phyloP scores from a whole-genome alignment of 2,113 vertebrate genomes.

The Aegypius monachus region DNA sequence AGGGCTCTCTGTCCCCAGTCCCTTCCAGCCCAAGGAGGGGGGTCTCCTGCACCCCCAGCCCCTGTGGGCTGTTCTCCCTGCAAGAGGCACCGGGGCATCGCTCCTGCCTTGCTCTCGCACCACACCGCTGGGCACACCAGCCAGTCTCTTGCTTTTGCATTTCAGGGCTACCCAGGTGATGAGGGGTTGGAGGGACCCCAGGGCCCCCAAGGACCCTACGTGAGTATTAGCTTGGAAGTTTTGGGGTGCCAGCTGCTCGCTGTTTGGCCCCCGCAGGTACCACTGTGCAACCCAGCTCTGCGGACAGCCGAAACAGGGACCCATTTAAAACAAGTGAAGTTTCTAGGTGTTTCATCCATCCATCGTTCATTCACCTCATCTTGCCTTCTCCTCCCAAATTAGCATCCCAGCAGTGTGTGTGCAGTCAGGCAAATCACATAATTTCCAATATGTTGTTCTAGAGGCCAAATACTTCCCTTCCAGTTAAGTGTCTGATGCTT shows the following conservation, averaged over 20 bases:
- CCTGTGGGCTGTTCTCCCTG: not conserved
- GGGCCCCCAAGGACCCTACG: constrained; percentile 79
- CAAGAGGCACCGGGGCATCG: not conserved
- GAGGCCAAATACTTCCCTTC: not conserved
- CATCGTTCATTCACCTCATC: not conserved
- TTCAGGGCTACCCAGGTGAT: constrained; percentile 77
- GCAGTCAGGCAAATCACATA: not conserved
- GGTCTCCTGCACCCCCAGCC: not conserved
- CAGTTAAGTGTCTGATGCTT: not conserved
- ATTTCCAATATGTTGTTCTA: not conserved
- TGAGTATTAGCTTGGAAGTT: constrained; percentile 59
- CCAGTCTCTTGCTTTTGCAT: not conserved
- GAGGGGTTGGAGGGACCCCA: constrained; percentile 67
- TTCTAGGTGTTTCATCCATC: not conserved
- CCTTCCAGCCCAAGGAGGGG: not conserved
- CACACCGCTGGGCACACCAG: not conserved
- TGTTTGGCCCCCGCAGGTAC: fast-evolving
- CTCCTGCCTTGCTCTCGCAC: fast-evolving
- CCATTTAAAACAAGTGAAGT: not conserved
- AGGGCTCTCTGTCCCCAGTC: not conserved
- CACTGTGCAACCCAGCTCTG: not conserved
- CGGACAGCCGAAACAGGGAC: fast-evolving
- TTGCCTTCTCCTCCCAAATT: not conserved
- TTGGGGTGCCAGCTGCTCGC: not conserved
- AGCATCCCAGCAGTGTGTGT: not conserved